Conservation (phyloP, 2,113 vertebrate species). For the Aptenodytes forsteri region DNA sequence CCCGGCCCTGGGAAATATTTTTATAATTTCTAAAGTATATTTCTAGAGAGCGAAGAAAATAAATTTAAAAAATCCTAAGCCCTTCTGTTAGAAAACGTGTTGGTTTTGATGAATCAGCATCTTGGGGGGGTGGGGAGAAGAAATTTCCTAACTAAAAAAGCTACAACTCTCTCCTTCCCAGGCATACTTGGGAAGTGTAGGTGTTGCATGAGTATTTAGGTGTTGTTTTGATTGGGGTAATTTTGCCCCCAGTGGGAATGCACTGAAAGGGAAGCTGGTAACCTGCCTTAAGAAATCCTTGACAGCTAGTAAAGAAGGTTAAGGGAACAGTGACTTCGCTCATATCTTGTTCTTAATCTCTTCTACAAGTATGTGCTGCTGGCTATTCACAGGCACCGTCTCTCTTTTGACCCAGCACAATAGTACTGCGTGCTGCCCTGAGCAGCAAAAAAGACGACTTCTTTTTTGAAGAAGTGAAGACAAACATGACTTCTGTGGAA, state of each 20-base stretch:
- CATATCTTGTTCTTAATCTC: neutral
- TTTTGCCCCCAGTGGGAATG: neutral
- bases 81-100: neutral
- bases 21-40: neutral
- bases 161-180: neutral
- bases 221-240: neutral
- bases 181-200: neutral
- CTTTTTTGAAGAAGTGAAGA: too few relatives aligned
- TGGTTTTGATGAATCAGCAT: neutral
- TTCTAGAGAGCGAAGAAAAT: neutral
- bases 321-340: neutral
- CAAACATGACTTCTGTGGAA: neutral
- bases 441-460: neutral
- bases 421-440: neutral
- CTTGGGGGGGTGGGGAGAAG: neutral
- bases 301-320: neutral
- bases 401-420: neutral
- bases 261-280: neutral
- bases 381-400: neutral
- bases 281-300: neutral
- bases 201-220: neutral
- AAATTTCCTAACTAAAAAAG: neutral
- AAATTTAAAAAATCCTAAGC: neutral
- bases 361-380: neutral
- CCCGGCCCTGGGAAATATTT: neutral